Percentiles rank a stretch among this genome's conserved stretches.
phyloP scores from a whole-genome alignment of 2,797 vertebrate genomes.

The Gallinago solitaria region DNA sequence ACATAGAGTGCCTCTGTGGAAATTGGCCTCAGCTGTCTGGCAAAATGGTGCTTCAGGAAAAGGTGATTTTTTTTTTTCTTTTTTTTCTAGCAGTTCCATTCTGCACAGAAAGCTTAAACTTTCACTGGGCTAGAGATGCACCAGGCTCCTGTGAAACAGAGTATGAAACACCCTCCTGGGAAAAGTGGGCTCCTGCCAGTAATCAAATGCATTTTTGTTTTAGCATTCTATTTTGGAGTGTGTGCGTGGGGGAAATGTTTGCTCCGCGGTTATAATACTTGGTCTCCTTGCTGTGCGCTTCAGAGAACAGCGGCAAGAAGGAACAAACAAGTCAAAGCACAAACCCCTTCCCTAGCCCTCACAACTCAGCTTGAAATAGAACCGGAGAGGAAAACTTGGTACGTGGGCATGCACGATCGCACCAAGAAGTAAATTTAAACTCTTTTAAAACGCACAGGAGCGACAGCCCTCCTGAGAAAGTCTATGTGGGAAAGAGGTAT shows the following conservation, averaged over 20 bases:
- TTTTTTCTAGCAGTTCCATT: neutral
- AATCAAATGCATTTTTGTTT: neutral
- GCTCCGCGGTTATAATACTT: neutral
- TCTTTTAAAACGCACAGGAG: neutral
- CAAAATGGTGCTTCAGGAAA: neutral
- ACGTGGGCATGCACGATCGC: neutral
- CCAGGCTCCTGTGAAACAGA: neutral
- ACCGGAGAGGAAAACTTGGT: neutral
- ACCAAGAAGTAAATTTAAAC: neutral
- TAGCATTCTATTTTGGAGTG: neutral
- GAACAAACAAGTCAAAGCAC: neutral
- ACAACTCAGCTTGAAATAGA: neutral
- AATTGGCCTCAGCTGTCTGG: neutral
- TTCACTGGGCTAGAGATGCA: neutral
- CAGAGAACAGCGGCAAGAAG: neutral
- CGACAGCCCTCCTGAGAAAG: neutral
- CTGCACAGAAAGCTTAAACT: neutral
- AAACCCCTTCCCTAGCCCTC: neutral
- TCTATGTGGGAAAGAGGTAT: neutral
- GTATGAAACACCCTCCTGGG: neutral
- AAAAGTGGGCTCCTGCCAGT: neutral
- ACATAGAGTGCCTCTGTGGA: neutral
- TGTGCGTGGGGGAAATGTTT: rapidly evolving
- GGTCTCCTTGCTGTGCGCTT: neutral
- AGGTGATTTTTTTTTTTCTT: no score